Evolutionary conservation across 1,140 invertebrate species (phyloP), one percentile per base, ranked within the genome.

Genomic region (Adoxophyes honmai): DNA sequence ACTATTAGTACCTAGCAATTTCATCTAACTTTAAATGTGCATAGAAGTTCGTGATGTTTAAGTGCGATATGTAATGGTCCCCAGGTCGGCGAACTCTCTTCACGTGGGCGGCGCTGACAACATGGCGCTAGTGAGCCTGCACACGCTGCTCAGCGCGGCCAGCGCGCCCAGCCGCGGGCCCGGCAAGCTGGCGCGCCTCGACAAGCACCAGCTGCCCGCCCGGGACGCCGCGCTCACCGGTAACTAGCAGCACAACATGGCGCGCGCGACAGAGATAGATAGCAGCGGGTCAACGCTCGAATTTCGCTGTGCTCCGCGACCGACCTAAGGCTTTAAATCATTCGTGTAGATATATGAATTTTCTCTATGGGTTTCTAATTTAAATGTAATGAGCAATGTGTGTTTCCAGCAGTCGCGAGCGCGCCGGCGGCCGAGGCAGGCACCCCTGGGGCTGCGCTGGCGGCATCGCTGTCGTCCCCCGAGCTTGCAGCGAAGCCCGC

Each of bases 91-190:
- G 8, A 75, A 70, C 52, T 74, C 82, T 0, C 62, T 83, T 28
- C 77, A 74, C 48, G 57, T 70, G n/a, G 53, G 60, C 0, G 68
- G 59, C 48, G 60, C 68, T 9, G 78, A 81, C 62, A 81, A 64
- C 55, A 64, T 81, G 70, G 73, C 78, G 58, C 69, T 81, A 28
- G 81, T 85, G 35, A 78, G 75, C 54, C 71, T 82, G 53, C 81
- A 82, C 64, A 77, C 78, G 16, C 60, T 83, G 59, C 70, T 83
- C 59, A 76, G 71, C 60, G 76, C 79, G 10, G 67, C 72, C 58
- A 59, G 67, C 58, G 55, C 70, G 53, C 66, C 73, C 15, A 18
- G 38, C 39, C 65, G 65, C 48, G 58, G 58, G 58, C 59, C 68
- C 59, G 63, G 48, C 62, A 64, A 63, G 63, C 63, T 62, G n/a